Base-by-base conservation (phyloP, 1,140 invertebrate genomes). In the Meloidogyne exigua region DNA sequence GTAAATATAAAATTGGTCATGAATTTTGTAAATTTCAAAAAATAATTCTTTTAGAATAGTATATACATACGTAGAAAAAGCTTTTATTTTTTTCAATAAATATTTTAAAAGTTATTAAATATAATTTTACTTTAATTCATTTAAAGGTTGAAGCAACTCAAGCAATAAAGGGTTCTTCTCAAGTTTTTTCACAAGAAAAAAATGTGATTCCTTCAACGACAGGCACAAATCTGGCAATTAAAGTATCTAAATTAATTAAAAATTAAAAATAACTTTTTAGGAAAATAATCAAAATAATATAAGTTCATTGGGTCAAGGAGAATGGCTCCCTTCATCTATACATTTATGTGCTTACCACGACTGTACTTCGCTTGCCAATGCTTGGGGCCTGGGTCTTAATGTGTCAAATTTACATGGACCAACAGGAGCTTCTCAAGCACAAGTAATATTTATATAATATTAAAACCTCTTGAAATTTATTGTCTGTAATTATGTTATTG, bases 331-430 rank as follows among this genome's bases (percentile, higher is more conserved):
- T 10, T 78, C 84, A 32, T 85, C 74, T 75, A 83, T 84, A 28
- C 81, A 78, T 5, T 72, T 87, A 44, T 82, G 80, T 66, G 85
- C 85, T 64, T 86, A 85, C 68, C 85, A 86, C 49, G 85, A 86
- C 74, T 87, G 84, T 66, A 75, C 80, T 62, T 87, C 85, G 9
- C 65, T 86, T 21, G 85, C 81, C 4, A 77, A 84, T 18, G 85
- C 81, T 10, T 86, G 85, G 85, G 81, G 83, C 9, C 68, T 86
- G 5, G 85, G 85, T 1, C 67, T 76, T 28, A 78, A 78, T 21
- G 76, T 79, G 25, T 81, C 80, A 2, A 83, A 70, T 21, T 42
- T 85, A 13, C 85, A 85, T 65, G 79, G 77, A 10, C 83, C 82
- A n/a, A 83, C 84, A 21, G 83, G 84, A 4, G 84, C 81, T 4